Percentiles rank a stretch among this genome's conserved stretches.
phyloP scores from a whole-genome alignment of 2,797 vertebrate genomes.

The Hybognathus amarus region DNA sequence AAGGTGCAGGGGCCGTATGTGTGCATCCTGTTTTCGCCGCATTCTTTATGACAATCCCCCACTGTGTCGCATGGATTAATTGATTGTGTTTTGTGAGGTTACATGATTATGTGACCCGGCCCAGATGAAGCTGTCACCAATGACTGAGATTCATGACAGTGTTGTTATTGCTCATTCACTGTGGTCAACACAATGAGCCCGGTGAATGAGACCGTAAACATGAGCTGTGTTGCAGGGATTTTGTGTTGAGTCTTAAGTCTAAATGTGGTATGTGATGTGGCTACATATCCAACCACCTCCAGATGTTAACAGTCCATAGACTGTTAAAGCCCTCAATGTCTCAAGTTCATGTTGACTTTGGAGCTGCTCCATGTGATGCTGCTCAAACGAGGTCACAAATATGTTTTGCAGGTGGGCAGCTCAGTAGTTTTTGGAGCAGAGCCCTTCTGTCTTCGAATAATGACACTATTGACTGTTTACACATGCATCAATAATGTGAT shows the following conservation, averaged over 20 bases:
- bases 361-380: not conserved
- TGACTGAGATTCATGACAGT: not conserved
- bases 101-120: constrained; percentile 5
- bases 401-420: not conserved
- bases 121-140: not conserved
- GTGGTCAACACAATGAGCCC: not conserved
- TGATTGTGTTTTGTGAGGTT: constrained; percentile 10
- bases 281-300: not conserved
- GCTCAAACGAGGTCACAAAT: not conserved
- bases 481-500: not conserved
- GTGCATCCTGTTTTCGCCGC: constrained; percentile 52
- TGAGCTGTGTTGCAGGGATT: not conserved
- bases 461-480: not conserved
- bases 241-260: not conserved
- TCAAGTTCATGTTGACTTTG: not conserved
- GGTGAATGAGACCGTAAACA: not conserved
- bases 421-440: not conserved
- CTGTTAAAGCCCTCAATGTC: not conserved
- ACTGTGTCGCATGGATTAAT: constrained; percentile 40
- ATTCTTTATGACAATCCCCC: constrained; percentile 18
- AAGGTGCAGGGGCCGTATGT: constrained; percentile 4
- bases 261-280: not conserved
- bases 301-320: not conserved
- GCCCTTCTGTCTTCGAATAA: not conserved
- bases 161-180: not conserved